Conservation (phyloP, 2,113 vertebrate species). For the Callipepla squamata region DNA sequence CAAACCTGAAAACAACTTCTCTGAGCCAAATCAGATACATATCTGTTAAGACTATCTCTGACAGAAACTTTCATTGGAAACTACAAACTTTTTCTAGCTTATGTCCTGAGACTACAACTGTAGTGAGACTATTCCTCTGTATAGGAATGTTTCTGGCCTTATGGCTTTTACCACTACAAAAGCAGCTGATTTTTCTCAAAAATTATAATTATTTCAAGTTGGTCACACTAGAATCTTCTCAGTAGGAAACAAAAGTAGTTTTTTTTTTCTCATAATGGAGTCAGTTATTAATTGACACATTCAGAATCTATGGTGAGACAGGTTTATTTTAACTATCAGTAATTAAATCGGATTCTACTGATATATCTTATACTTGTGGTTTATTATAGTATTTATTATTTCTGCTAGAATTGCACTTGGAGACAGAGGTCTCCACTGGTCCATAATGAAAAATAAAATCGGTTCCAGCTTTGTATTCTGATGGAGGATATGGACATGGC, state of each 20-base stretch:
- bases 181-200: not conserved
- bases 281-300: not conserved
- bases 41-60: constrained; percentile 8
- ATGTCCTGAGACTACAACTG: not conserved
- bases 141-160: not conserved
- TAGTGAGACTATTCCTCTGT: not conserved
- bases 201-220: not conserved
- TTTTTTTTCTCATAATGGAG: not conserved
- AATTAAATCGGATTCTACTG: not conserved
- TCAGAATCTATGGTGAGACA: not conserved
- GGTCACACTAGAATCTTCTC: not conserved
- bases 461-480: not conserved
- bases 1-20: not conserved
- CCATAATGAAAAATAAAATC: not conserved
- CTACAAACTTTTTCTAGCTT: not conserved
- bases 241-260: not conserved
- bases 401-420: not conserved
- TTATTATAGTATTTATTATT: not conserved
- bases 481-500: not conserved
- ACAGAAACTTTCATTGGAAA: constrained; percentile 29
- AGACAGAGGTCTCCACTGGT: accelerated
- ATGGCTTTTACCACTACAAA: not conserved
- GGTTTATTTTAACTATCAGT: not conserved
- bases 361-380: not conserved
- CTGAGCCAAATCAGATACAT: constrained; percentile 13